Percentiles rank a stretch among this genome's conserved stretches.
Conservation (phyloP, 2,113 vertebrate species). For the Muscicapa adusta region DNA sequence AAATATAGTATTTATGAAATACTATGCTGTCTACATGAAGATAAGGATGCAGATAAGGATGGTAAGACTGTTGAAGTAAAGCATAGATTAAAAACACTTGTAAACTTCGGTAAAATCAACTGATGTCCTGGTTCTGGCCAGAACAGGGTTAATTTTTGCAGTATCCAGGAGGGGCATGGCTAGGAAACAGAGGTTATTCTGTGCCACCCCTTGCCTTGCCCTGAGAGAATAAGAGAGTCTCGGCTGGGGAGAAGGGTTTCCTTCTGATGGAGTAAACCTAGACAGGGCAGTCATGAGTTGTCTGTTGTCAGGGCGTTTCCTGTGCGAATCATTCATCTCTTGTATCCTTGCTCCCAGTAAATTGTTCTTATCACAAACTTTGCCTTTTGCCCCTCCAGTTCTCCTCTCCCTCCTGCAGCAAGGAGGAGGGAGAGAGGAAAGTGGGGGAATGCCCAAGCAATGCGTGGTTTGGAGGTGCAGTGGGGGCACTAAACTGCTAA, state of each 20-base stretch:
- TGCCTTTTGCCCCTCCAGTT: not conserved
- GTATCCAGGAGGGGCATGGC: not conserved
- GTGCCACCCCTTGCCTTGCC: too few species aligned
- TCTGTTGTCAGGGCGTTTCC: too few species aligned
- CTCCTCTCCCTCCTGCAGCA: not conserved
- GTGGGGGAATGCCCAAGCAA: rapidly evolving
- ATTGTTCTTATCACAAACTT: not conserved
- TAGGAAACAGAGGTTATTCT: not conserved
- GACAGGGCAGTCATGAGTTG: too few species aligned
- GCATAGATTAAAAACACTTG: not conserved
- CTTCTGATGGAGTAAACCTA: not conserved
- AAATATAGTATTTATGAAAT: not conserved
- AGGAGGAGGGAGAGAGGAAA: not conserved
- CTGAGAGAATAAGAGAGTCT: rapidly evolving
- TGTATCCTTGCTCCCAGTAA: not conserved
- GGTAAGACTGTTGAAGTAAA: not conserved
- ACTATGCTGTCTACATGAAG: too few species aligned
- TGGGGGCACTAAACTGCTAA: not conserved
- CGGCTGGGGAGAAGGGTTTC: rapidly evolving
- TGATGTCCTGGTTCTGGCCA: too few species aligned
- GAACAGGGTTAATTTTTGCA: not conserved
- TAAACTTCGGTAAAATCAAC: not conserved
- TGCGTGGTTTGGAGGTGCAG: not conserved
- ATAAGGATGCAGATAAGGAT: not conserved
- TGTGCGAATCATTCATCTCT: too few species aligned